These are phyloP conservation scores for Criorhina ranunculi DNA, from an alignment of 2,888 invertebrate genomes.

Conservation along the genomic window DNA sequence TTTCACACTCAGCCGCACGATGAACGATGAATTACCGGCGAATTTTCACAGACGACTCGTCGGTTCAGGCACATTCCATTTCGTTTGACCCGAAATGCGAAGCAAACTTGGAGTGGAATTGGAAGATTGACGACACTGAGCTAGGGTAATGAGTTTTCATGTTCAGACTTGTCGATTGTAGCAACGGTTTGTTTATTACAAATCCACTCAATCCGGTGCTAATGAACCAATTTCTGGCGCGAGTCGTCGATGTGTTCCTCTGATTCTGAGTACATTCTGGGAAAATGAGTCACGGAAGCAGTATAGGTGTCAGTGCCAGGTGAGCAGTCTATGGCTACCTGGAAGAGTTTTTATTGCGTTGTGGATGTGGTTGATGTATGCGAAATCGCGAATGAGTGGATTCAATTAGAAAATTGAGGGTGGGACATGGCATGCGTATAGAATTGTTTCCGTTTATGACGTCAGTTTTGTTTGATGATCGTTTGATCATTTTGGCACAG, in stretches of 20 bases:
- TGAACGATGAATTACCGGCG: slow-evolving; percentile 6
- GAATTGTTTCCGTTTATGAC: neutral
- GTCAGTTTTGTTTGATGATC: neutral
- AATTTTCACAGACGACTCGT: slow-evolving; percentile 10
- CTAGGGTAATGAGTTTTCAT: slow-evolving; percentile 46
- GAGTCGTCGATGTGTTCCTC: neutral
- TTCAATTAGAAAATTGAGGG: neutral
- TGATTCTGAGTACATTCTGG: neutral
- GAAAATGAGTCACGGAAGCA: slow-evolving; percentile 11
- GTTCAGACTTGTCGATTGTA: slow-evolving; percentile 49
- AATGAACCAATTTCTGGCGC: slow-evolving; percentile 13
- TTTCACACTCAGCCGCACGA: neutral
- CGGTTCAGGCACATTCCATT: no score
- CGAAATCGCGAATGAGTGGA: neutral
- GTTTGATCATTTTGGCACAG: neutral
- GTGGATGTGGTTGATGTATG: neutral
- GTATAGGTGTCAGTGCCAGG: no score
- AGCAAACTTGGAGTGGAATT: slow-evolving; percentile 1
- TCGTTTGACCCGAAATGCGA: slow-evolving; percentile 10
- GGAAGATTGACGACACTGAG: neutral
- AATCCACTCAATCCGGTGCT: slow-evolving; percentile 29
- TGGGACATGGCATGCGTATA: neutral
- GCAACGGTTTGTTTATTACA: slow-evolving; percentile 26
- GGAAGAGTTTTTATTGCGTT: neutral
- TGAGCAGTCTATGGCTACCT: no score